Evolutionary conservation across 1,140 invertebrate genomes (phyloP).

Genomic region (Cotesia glomerata): DNA sequence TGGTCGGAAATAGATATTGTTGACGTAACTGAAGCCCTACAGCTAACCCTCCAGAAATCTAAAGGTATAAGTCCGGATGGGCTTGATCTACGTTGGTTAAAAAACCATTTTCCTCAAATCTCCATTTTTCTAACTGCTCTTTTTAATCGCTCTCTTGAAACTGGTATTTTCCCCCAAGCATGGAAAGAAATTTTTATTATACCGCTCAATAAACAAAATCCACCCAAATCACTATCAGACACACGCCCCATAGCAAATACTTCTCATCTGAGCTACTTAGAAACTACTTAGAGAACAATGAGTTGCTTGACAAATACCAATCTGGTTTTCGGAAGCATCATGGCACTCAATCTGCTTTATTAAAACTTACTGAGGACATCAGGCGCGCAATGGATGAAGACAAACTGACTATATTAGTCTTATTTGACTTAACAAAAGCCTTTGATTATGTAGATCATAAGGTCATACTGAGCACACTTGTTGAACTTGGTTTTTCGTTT

Average conservation of each 20-base stretch:
- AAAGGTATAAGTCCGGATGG: not conserved
- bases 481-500: too few relatives aligned
- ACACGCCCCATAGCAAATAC: slow-evolving; percentile 1
- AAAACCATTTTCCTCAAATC: not conserved
- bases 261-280: not conserved
- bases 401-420: too few relatives aligned
- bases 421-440: too few relatives aligned
- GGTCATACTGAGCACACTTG: too few relatives aligned
- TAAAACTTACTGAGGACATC: too few relatives aligned
- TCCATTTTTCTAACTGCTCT: not conserved
- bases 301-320: too few relatives aligned
- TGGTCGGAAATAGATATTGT: not conserved
- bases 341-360: too few relatives aligned
- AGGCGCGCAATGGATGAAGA: too few relatives aligned
- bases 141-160: not conserved
- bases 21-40: not conserved
- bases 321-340: too few relatives aligned
- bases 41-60: too few relatives aligned
- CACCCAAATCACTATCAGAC: not conserved
- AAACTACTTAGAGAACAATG: too few relatives aligned
- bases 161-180: not conserved
- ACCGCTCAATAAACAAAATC: not conserved
- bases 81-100: not conserved
- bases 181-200: not conserved
- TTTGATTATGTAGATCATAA: too few relatives aligned